Base-by-base conservation (phyloP, 2,797 vertebrate genomes). In the Acanthiza pusilla region DNA sequence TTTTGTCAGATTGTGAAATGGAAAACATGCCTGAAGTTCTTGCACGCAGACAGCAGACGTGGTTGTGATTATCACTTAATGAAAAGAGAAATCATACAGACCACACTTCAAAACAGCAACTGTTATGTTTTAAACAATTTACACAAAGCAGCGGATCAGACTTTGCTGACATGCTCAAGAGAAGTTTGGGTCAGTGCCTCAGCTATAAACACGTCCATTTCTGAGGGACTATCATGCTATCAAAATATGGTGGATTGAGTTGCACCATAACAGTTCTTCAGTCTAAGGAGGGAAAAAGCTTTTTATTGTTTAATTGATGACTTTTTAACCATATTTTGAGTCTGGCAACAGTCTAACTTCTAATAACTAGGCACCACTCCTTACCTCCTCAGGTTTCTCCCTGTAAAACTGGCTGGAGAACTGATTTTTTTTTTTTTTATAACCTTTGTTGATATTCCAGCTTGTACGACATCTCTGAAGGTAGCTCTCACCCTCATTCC, bases 51-150 rank as follows among this genome's bases (percentile, higher is more conserved):
- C 78, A 95, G 75, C 88, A 96, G 93, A 85, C 27, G 2, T 23
- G n/a, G 80, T 67, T 74, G 86, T 74, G 86, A 97, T 91, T 84
- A 95, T 89, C 91, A 91, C 91, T 94, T 94, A 89, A 95, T 89
- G 90, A 96, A 94, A 97, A 96, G 92, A 94, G 90, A 93, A 95
- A 86, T 92, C 72, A 73, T 82, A 87, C 12, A 78, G 80, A 93
- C 71, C 66, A 57, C 0, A 0, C 63, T 82, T 94, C 89, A 94
- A 91, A 96, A 96, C 47, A 95, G 83, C 70, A 96, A 95, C 89
- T 94, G 91, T 53, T 94, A 62, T 10, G 48, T 93, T 97, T 95
- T 84, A 79, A 95, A 90, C 88, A 74, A 85, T 85, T 88, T 87
- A 89, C 71, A 87, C 45, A 88, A 40, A 88, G 71, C 71, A 90